phyloP scores from a whole-genome alignment of 2,113 vertebrate genomes.

The Narcine bancroftii region DNA sequence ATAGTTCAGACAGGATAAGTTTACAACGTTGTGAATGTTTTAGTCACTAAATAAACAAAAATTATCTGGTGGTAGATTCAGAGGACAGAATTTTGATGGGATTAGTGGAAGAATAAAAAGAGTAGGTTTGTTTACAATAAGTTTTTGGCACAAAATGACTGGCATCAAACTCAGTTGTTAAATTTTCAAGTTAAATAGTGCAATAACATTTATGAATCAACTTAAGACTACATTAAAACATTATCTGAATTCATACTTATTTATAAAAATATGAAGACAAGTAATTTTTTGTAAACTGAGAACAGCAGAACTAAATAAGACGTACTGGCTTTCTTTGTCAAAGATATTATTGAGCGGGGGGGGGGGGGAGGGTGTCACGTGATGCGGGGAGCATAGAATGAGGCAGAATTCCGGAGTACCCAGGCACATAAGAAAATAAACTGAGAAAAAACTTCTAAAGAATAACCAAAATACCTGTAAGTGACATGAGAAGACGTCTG shows the following conservation, averaged over 20 bases:
- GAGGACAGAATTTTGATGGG: too few species aligned
- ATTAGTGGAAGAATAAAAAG: neutral
- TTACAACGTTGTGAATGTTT: neutral
- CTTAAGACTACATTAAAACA: neutral
- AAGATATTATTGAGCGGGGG: neutral
- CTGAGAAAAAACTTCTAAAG: too few species aligned
- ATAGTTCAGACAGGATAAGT: neutral
- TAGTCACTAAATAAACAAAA: neutral
- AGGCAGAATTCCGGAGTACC: too few species aligned
- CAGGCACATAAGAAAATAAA: too few species aligned
- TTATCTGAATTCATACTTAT: neutral
- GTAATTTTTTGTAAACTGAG: neutral
- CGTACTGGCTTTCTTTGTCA: neutral
- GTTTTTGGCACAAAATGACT: neutral
- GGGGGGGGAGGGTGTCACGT: too few species aligned
- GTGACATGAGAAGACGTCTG: too few species aligned
- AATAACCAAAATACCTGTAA: too few species aligned
- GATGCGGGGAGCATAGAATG: too few species aligned
- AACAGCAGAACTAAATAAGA: neutral
- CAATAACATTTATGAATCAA: neutral
- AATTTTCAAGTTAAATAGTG: neutral
- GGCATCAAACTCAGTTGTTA: neutral
- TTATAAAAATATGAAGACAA: neutral
- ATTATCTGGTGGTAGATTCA: neutral
- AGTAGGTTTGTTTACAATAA: neutral